Base-by-base conservation (phyloP, 1,140 invertebrate species). In the Orius insidiosus region DNA sequence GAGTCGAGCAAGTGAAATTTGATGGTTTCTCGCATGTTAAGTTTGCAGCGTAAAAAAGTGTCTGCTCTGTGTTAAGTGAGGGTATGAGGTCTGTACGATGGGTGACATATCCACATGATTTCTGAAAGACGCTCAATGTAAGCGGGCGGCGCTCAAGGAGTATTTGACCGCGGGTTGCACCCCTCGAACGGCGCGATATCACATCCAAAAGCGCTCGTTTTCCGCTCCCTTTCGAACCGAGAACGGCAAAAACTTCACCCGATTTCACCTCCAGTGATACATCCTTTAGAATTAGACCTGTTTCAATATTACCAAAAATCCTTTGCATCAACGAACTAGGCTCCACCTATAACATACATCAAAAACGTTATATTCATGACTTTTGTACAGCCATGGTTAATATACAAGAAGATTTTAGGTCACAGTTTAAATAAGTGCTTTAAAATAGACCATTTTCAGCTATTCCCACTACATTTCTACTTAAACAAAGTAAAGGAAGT, bases 181-280 rank as follows among this genome's bases (percentile, higher is more conserved):
- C 81, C 53, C 70, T 67, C 1, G 70, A 72, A 35, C 80, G 66
- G n/a, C 86, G 70, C 5, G 85, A 80, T 19, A 93, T 89, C 1
- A 93, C 86, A 59, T 93, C 88, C 3, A 94, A 63, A 1, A 94
- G 67, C 1, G 88, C 86, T 45, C 84, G 69, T 60, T 94, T 94
- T 0, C 89, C 88, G 52, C 85, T 90, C 10, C 82, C 87, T 71
- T 93, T 94, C 0, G 86, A 92, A 5, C 89, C 89, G 5, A 94
- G 65, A 49, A 94, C 77, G 13, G 88, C 88, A 54, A 90, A 76
- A 33, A 94, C 84, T 65, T 93, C 88, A 9, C 86, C 86, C 36
- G 85, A 83, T 57, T 87, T 80, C 0, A 92, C 85, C 48, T 83
- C 78, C 39, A 92, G 71, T 9, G 85, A 88, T 3, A 93, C 82